Evolutionary conservation across 2,797 vertebrate species (phyloP), one percentile per base, ranked within the genome.

Genomic region (Rhinogobio ventralis): DNA sequence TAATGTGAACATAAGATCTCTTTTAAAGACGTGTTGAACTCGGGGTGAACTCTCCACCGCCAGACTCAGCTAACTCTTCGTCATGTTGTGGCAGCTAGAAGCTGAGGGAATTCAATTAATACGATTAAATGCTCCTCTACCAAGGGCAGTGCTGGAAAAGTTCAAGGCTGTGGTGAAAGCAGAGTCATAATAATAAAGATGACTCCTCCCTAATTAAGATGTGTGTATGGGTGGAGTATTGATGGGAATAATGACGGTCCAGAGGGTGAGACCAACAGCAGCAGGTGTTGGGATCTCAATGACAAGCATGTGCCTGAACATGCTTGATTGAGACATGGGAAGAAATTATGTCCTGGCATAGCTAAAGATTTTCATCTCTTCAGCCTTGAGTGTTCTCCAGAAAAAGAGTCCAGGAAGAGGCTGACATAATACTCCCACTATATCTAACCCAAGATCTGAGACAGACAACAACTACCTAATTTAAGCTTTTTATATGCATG

Each of bases 401-500:
- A 83, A 68, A 84, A 74, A 28, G 13, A 62, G 88, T 87, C 49
- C 39, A 83, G 81, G 87, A 69, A 80, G 78, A 87, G 87, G 83
- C 89, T 79, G 90, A 88, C 90, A 87, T 84, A 80, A 86, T 82
- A 30, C 23, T 82, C 53, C 73, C 86, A 90, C 81, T 67, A 5
- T 87, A 87, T 62, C 53, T 51, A 78, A 78, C 42, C 68, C 20
- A 66, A 71, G 51, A 57, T 89, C 90, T 91, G 85, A 93, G 87
- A 28, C 64, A 39, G n/a, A 88, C 82, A 82, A 51, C 67, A 79
- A 20, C 84, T 85, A 91, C 88, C 91, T 90, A 83, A 83, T 67
- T n/a, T 51, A 68, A 68, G 89, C 84, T 90, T 75, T 89, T 93
- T 86, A 45, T 91, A 89, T 93, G 92, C 92, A 92, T 91, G 64